phyloP scores from a whole-genome alignment of 2,888 invertebrate genomes.

The Diabrotica balteata region DNA sequence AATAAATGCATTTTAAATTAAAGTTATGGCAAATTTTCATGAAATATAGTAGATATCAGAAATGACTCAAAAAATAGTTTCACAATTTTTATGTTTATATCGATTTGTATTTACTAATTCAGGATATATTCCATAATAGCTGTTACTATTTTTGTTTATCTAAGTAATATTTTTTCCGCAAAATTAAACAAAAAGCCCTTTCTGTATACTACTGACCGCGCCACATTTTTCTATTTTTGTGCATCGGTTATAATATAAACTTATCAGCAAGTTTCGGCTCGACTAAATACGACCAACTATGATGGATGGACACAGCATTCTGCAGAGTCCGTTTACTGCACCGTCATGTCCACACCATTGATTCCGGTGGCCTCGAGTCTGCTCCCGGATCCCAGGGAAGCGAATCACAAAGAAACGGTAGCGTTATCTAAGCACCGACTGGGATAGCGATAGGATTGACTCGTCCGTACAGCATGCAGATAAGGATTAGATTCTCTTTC shows the following conservation, averaged over 20 bases:
- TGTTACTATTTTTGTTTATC: no score
- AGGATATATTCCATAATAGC: no score
- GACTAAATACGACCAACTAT: slow-evolving; percentile 47
- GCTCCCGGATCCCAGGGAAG: slow-evolving; percentile 12
- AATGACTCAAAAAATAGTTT: no score
- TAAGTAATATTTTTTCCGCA: no score
- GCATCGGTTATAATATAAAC: slow-evolving; percentile 17
- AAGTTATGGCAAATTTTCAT: no score
- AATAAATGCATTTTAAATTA: no score
- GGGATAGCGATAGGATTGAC: slow-evolving; percentile 44
- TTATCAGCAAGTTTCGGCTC: slow-evolving; percentile 48
- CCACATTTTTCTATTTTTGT: slow-evolving; percentile 10
- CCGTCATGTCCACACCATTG: slow-evolving; percentile 57
- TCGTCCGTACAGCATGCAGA: slow-evolving; percentile 40
- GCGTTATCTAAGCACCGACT: slow-evolving; percentile 34
- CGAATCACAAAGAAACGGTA: slow-evolving; percentile 27
- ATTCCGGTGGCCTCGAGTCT: slow-evolving; percentile 37
- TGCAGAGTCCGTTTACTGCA: slow-evolving; percentile 48
- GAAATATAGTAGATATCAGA: no score
- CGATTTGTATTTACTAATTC: no score
- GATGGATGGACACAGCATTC: slow-evolving; percentile 47
- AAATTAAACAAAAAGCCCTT: no score
- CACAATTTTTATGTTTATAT: no score
- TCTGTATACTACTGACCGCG: not conserved
- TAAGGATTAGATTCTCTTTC: slow-evolving; percentile 25